Percentiles rank a stretch among this genome's conserved stretches.
These are phyloP conservation scores for Emydoidea blandingii DNA, from an alignment of 2,797 vertebrate genomes.

Conservation along the genomic window DNA sequence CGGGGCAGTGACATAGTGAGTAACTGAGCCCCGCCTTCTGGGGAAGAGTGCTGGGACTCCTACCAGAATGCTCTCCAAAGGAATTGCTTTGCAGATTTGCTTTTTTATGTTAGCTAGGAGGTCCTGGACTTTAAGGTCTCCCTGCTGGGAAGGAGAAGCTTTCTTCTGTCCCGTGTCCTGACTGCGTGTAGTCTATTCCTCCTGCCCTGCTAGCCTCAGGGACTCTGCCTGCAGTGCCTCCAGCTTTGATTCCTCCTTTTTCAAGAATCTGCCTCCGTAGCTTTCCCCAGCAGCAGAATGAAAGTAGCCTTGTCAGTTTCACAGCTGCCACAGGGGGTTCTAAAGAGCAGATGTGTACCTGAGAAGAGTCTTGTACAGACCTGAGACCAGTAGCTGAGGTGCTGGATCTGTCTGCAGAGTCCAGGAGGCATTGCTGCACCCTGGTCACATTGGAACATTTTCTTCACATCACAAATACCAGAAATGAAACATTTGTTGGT, in stretches of 20 bases:
- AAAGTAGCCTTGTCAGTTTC: neutral
- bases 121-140: slow-evolving; percentile 43
- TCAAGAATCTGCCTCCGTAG: neutral
- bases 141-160: slow-evolving; percentile 19
- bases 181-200: neutral
- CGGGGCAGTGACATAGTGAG: slow-evolving; percentile 66
- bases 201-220: slow-evolving; percentile 56
- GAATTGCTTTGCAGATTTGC: slow-evolving; percentile 65
- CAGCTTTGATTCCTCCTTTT: neutral
- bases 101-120: slow-evolving; percentile 54
- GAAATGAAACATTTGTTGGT: neutral
- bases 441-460: neutral
- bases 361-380: slow-evolving; percentile 26
- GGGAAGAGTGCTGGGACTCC: slow-evolving; percentile 67
- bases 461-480: neutral
- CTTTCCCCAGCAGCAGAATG: neutral
- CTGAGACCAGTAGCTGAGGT: slow-evolving; percentile 52
- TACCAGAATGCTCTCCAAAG: slow-evolving; percentile 69
- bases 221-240: neutral
- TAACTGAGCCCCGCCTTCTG: slow-evolving; percentile 57
- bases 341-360: slow-evolving; percentile 43
- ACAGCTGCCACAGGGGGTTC: neutral
- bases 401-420: neutral
- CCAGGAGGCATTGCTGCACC: neutral
- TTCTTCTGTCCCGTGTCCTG: neutral